These are phyloP conservation scores for Rhogogaster chlorosoma DNA, from an alignment of 2,888 invertebrate species.

Conservation along the genomic window DNA sequence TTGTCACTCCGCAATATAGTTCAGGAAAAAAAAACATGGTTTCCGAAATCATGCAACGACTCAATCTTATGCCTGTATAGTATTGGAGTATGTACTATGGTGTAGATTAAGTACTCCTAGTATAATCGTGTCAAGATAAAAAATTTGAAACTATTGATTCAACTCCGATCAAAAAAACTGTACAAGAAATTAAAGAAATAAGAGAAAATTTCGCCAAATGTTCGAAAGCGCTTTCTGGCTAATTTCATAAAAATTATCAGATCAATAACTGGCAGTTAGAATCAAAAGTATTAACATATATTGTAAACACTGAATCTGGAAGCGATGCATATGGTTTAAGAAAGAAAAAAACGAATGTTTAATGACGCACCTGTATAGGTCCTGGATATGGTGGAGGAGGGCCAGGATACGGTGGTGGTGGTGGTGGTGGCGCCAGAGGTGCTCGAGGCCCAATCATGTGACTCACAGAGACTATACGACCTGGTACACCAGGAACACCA, in stretches of 20 bases:
- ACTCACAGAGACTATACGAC: conserved; percentile 75
- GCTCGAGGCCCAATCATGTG: conserved; percentile 76
- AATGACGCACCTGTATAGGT: conserved; percentile 76
- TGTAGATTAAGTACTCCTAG: not conserved
- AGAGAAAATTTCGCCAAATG: conserved; percentile 36
- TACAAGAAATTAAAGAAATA: not conserved
- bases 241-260: conserved; percentile 22
- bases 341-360: conserved; percentile 61
- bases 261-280: conserved; percentile 55
- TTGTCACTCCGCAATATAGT: not conserved
- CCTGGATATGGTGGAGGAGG: conserved; percentile 86
- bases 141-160: not conserved
- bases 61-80: not conserved
- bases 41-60: not conserved
- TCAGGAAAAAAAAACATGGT: not conserved
- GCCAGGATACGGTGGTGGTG: conserved; percentile 87
- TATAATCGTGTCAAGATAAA: not conserved
- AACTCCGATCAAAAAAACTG: conserved; percentile 1
- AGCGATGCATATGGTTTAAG: conserved; percentile 77
- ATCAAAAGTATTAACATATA: conserved; percentile 63
- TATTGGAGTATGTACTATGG: not conserved
- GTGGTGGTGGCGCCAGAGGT: conserved; percentile 78
- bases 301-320: conserved; percentile 66
- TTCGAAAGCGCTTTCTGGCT: conserved; percentile 37
- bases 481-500: conserved; percentile 61